phyloP scores from a whole-genome alignment of 2,797 vertebrate genomes.

The Anguilla megastoma region DNA sequence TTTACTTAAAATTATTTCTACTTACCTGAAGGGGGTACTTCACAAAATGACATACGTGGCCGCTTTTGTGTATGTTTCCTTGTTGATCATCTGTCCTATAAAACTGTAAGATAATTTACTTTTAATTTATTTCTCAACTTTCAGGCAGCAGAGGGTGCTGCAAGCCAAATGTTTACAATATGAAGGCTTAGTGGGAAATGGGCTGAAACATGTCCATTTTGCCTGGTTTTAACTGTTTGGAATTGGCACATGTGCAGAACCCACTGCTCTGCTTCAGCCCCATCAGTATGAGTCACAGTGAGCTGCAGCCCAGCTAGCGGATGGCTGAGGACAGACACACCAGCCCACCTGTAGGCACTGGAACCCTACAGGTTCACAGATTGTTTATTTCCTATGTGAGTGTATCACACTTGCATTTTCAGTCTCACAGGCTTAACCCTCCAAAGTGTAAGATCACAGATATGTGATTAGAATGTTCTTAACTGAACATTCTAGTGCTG shows the following conservation, averaged over 20 bases:
- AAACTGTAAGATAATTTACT: too few species aligned
- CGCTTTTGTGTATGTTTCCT: too few species aligned
- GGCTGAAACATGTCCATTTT: background rate
- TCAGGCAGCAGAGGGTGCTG: constrained; percentile 52
- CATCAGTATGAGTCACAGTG: background rate
- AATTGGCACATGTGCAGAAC: background rate
- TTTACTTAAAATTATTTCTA: too few species aligned
- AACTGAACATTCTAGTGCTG: too few species aligned
- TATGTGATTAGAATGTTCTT: too few species aligned
- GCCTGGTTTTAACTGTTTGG: background rate
- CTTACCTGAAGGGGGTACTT: too few species aligned
- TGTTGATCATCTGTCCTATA: too few species aligned
- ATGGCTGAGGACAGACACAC: background rate
- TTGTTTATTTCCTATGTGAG: background rate
- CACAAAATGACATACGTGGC: too few species aligned
- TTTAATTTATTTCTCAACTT: background rate
- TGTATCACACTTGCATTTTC: background rate
- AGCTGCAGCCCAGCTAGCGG: background rate
- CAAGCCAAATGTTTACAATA: constrained; percentile 25
- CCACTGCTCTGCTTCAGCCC: background rate
- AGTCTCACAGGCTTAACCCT: background rate
- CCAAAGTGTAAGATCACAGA: too few species aligned
- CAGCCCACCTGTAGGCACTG: background rate
- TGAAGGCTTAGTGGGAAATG: background rate
- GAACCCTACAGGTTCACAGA: background rate